These are phyloP conservation scores for Oscheius myriophilus DNA, from an alignment of 2,888 invertebrate genomes.

Conservation along the genomic window DNA sequence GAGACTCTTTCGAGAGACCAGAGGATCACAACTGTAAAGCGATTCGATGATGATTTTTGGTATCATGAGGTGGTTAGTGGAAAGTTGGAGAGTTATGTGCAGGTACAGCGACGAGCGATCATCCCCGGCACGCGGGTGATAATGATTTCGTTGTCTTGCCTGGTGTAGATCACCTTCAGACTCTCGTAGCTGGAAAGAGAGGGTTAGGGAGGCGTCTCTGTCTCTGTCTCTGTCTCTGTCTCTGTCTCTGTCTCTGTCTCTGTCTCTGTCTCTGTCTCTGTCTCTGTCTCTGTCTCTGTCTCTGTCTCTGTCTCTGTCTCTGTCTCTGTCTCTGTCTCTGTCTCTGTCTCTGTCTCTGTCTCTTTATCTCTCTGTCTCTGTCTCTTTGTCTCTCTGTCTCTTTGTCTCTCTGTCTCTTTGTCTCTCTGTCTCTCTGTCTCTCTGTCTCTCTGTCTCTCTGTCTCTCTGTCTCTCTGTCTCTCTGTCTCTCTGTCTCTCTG, in stretches of 20 bases:
- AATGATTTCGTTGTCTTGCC: slow-evolving; percentile 51
- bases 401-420: slow-evolving; percentile 65
- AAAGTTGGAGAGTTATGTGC: slow-evolving; percentile 78
- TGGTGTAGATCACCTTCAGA: slow-evolving; percentile 79
- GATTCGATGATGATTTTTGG: too few species aligned
- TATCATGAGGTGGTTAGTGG: slow-evolving; percentile 21
- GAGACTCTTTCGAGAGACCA: too few species aligned
- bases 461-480: slow-evolving; percentile 64
- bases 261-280: slow-evolving; percentile 73
- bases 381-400: slow-evolving; percentile 4
- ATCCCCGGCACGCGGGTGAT: slow-evolving; percentile 83
- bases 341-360: slow-evolving; percentile 65
- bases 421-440: slow-evolving; percentile 6
- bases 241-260: slow-evolving; percentile 65
- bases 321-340: slow-evolving; percentile 1
- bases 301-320: slow-evolving; percentile 65
- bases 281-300: slow-evolving; percentile 2
- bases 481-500: slow-evolving; percentile 3
- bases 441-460: not conserved
- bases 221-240: slow-evolving; percentile 4
- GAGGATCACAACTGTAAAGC: too few species aligned
- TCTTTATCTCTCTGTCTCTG: too few species aligned
- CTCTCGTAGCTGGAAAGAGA: slow-evolving; percentile 81
- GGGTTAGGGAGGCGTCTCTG: not conserved
- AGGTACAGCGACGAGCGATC: slow-evolving; percentile 92